These are phyloP conservation scores for Momotus momota DNA, from an alignment of 2,797 vertebrate genomes.

Conservation along the genomic window DNA sequence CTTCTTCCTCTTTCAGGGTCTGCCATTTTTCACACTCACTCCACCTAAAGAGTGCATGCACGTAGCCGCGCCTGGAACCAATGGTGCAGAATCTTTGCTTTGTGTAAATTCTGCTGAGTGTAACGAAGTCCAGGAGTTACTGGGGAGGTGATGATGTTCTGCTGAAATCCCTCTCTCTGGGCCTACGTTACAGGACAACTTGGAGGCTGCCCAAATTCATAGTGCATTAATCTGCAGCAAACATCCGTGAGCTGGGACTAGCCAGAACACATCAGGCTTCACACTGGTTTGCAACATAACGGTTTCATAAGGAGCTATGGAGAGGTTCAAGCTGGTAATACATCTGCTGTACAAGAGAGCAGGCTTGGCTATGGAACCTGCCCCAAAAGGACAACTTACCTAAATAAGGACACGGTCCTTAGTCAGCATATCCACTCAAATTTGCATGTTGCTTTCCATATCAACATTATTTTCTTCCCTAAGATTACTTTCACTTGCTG, in stretches of 20 bases:
- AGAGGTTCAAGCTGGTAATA: neutral
- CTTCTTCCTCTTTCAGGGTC: neutral
- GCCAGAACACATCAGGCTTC: neutral
- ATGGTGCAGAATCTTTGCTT: neutral
- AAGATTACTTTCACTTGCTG: neutral
- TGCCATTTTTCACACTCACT: neutral
- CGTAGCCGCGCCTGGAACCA: neutral
- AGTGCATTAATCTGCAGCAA: neutral
- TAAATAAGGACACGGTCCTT: neutral
- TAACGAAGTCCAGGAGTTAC: rapidly evolving
- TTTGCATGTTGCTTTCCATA: neutral
- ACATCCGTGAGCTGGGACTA: neutral
- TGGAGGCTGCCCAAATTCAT: neutral
- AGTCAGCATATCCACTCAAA: neutral
- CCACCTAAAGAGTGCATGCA: neutral
- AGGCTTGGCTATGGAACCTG: neutral
- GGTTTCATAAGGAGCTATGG: neutral
- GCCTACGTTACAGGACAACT: neutral
- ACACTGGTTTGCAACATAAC: neutral
- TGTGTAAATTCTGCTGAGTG: neutral
- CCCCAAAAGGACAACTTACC: neutral
- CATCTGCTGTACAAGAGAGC: neutral
- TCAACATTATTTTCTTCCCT: neutral
- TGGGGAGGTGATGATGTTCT: neutral
- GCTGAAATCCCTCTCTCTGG: neutral